Percentiles rank a stretch among this genome's conserved stretches.
These are phyloP conservation scores for Phacellophora camtschatica DNA, from an alignment of 30 jellyfish, hydroid and myxozoan genomes.

Conservation along the genomic window DNA sequence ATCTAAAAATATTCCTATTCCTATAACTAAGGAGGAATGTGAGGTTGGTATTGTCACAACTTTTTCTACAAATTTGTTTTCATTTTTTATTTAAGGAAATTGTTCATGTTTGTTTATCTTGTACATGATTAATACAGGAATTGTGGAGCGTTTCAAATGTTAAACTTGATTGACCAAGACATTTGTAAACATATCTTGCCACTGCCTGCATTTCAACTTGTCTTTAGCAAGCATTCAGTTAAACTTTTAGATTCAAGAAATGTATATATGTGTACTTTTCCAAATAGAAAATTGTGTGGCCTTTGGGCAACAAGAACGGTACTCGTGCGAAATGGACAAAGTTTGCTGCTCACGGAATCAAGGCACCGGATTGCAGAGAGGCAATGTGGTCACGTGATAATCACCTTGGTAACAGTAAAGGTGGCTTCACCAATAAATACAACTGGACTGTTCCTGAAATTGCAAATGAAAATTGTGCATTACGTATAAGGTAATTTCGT, in stretches of 20 bases:
- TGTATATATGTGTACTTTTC: too few relatives aligned
- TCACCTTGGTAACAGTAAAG: conserved; percentile 90
- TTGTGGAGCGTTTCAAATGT: too few relatives aligned
- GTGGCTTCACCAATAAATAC: conserved; percentile 84
- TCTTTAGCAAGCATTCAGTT: too few relatives aligned
- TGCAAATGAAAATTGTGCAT: conserved; percentile 71
- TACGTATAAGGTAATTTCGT: conserved; percentile 70
- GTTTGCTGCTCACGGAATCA: conserved; percentile 52
- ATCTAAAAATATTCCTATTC: conserved; percentile 24
- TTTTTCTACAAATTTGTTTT: neutral
- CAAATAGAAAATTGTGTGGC: conserved; percentile 53
- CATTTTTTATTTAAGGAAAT: neutral
- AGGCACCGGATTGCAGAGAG: conserved; percentile 86
- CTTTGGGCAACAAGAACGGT: conserved; percentile 43
- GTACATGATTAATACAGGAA: too few relatives aligned
- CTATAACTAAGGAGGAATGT: conserved; percentile 34
- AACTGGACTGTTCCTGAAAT: conserved; percentile 84
- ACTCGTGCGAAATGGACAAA: conserved; percentile 79
- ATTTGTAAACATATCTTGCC: too few relatives aligned
- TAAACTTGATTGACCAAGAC: too few relatives aligned
- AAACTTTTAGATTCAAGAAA: too few relatives aligned
- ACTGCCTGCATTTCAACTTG: too few relatives aligned
- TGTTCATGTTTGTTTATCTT: too few relatives aligned
- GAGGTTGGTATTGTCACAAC: conserved; percentile 32
- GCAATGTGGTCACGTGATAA: conserved; percentile 94